Percentiles rank a stretch among this genome's conserved stretches.
Conservation (phyloP, 2,888 invertebrate genomes). For the Sarcophaga variegata region DNA sequence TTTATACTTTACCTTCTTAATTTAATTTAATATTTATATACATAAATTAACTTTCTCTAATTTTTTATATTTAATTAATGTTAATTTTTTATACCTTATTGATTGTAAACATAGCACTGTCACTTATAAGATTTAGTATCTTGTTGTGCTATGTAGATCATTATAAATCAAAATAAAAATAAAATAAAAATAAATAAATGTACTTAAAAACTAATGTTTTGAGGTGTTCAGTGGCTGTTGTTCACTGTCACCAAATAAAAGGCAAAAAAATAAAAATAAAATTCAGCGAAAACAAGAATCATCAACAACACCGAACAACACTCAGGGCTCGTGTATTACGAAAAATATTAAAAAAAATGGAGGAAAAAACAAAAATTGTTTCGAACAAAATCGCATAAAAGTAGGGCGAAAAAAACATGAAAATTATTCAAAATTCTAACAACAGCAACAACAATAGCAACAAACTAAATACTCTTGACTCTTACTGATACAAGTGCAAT, state of each 20-base stretch:
- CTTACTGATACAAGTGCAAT: constrained; percentile 39
- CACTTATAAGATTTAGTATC: too few relatives aligned
- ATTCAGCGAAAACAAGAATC: constrained; percentile 11
- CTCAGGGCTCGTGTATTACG: background rate
- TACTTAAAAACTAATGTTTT: constrained; percentile 66
- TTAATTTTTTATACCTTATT: too few relatives aligned
- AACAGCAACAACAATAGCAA: constrained; percentile 47
- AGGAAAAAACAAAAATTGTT: constrained; percentile 48
- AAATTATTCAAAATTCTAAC: constrained; percentile 55
- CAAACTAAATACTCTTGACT: constrained; percentile 53
- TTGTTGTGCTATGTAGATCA: too few relatives aligned
- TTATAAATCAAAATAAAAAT: too few relatives aligned
- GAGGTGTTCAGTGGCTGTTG: constrained; percentile 60
- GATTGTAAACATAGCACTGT: too few relatives aligned
- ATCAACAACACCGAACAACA: constrained; percentile 12
- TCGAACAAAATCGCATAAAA: background rate
- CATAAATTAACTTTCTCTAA: too few relatives aligned
- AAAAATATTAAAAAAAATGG: background rate
- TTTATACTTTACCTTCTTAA: too few relatives aligned
- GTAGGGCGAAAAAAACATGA: constrained; percentile 1
- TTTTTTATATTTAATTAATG: too few relatives aligned
- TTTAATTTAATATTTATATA: too few relatives aligned
- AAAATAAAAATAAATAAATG: too few relatives aligned
- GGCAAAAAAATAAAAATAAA: constrained; percentile 12
- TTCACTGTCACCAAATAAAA: constrained; percentile 39